Evolutionary conservation across 2,113 vertebrate genomes (phyloP).

Genomic region (Cephalopterus ornatus): DNA sequence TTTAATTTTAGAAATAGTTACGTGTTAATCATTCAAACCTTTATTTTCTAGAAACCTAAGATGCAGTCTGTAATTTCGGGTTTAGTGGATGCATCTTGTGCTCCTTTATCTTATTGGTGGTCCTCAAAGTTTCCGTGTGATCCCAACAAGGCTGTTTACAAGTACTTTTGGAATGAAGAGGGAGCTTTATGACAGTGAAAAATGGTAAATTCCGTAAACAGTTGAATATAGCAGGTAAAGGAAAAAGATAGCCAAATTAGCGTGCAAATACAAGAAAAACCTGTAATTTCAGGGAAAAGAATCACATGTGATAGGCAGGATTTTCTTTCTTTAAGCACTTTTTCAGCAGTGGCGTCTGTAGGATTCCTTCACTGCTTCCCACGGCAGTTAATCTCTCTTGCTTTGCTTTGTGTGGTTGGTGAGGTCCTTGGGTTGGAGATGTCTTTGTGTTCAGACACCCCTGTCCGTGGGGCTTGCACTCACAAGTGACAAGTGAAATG

Average conservation of each 20-base stretch:
- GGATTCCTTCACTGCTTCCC: background rate
- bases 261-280: background rate
- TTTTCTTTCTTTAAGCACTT: background rate
- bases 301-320: background rate
- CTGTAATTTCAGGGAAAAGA: background rate
- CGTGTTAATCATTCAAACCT: background rate
- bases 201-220: accelerated
- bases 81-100: background rate
- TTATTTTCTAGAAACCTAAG: background rate
- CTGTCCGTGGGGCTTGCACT: background rate
- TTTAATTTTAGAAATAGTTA: conserved; percentile 40
- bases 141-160: background rate
- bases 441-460: background rate
- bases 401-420: background rate
- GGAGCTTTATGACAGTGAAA: background rate
- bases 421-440: background rate
- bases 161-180: background rate
- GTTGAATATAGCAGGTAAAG: background rate
- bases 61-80: background rate
- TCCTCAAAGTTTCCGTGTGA: background rate
- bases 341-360: background rate
- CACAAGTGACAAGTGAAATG: background rate
- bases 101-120: background rate
- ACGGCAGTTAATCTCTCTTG: background rate
- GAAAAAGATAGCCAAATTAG: background rate